A percentile compares a stretch with the other conserved stretches of the same genome.
phyloP scores from a whole-genome alignment of 2,888 invertebrate genomes.

The Mythimna ferrago region DNA sequence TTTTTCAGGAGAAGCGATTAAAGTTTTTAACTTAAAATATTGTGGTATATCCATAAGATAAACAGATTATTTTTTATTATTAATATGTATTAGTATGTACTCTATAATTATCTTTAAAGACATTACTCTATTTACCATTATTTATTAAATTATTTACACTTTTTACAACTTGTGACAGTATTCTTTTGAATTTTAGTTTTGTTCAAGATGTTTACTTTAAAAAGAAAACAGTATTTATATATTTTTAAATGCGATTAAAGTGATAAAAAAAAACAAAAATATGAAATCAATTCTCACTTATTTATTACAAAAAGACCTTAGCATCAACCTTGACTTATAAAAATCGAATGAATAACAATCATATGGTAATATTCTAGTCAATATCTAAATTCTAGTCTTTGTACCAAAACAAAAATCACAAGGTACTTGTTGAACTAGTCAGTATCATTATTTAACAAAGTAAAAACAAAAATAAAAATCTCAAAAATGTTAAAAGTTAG shows the following conservation, averaged over 20 bases:
- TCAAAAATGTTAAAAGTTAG: conserved; percentile 10
- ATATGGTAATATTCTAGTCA: background rate
- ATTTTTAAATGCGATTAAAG: conserved; percentile 8
- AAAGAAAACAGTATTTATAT: conserved; percentile 41
- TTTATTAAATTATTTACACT: conserved; percentile 7
- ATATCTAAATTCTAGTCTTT: conserved; percentile 21
- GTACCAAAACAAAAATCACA: conserved; percentile 18
- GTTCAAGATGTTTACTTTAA: conserved; percentile 37
- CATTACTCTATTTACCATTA: conserved; percentile 39
- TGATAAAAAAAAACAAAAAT: conserved; percentile 2
- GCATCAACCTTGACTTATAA: conserved; percentile 13
- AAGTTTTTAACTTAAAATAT: conserved; percentile 9
- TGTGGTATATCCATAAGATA: conserved; percentile 15
- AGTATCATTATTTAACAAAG: conserved; percentile 7
- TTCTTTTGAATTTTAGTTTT: conserved; percentile 42
- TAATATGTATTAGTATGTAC: conserved; percentile 40
- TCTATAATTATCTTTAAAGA: conserved; percentile 45
- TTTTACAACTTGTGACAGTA: conserved; percentile 40
- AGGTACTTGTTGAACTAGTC: conserved; percentile 11
- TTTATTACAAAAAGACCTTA: conserved; percentile 12
- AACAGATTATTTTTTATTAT: conserved; percentile 17
- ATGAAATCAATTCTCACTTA: conserved; percentile 8
- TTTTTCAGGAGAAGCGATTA: too few relatives aligned
- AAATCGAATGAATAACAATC: conserved; percentile 14
- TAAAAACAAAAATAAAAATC: conserved; percentile 2